Conservation (phyloP, 2,888 invertebrate species). For the Epinotia ramella region DNA sequence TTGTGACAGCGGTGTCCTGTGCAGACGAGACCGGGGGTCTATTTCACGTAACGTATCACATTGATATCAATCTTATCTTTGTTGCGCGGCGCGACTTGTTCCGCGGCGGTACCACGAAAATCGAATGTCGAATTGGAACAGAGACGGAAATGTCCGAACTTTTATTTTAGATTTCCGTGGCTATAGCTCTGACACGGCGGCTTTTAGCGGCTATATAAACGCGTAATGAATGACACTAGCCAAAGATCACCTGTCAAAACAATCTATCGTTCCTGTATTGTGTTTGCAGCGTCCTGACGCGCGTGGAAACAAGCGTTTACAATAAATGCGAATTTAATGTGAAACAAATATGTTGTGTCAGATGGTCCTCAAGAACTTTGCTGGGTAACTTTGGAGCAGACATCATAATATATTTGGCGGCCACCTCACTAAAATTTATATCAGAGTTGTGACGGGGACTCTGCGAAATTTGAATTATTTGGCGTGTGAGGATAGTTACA, state of each 20-base stretch:
- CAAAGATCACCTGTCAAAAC: too few species aligned
- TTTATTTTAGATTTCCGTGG: too few species aligned
- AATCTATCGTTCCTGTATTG: too few species aligned
- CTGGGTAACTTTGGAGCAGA: slow-evolving; percentile 41
- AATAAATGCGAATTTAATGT: background rate
- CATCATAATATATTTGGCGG: slow-evolving; percentile 42
- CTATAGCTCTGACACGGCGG: too few species aligned
- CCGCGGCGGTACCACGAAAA: too few species aligned
- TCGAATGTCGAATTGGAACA: too few species aligned
- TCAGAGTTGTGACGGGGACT: slow-evolving; percentile 15
- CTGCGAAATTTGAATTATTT: slow-evolving; percentile 11
- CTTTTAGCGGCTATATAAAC: too few species aligned
- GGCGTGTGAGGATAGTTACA: background rate
- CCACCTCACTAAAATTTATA: slow-evolving; percentile 39
- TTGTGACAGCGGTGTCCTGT: slow-evolving; percentile 48
- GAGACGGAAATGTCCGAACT: too few species aligned
- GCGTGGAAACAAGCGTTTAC: too few species aligned
- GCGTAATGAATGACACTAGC: too few species aligned
- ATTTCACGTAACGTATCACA: background rate
- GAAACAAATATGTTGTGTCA: background rate
- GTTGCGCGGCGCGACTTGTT: too few species aligned
- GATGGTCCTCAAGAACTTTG: slow-evolving; percentile 49
- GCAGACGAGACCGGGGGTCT: slow-evolving; percentile 47
- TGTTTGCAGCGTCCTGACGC: too few species aligned
- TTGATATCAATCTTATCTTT: background rate